phyloP scores from a whole-genome alignment of 2,888 invertebrate species.

The Drosophila mettleri region DNA sequence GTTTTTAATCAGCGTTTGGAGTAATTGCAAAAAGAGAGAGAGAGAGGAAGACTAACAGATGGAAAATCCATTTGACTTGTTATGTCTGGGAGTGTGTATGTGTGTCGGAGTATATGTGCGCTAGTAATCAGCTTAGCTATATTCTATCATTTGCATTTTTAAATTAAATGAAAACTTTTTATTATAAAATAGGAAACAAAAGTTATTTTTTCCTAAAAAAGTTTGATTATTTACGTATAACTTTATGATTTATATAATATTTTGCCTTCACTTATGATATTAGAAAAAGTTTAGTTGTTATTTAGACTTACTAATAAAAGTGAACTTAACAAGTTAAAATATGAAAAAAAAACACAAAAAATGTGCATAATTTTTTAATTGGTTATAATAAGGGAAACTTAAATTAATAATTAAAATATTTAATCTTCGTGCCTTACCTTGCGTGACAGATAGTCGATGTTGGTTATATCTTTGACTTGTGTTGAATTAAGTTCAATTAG shows the following conservation, averaged over 20 bases:
- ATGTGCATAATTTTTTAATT: no score
- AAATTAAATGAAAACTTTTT: conserved; percentile 19
- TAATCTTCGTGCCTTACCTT: no score
- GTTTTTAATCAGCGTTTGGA: conserved; percentile 70
- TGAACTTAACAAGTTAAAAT: no score
- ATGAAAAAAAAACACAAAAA: no score
- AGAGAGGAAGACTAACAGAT: conserved; percentile 16
- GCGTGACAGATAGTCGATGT: no score
- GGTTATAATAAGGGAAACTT: no score
- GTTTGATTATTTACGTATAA: no score
- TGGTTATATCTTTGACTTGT: background rate
- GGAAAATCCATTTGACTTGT: conserved; percentile 26
- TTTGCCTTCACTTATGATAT: no score
- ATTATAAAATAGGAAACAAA: background rate
- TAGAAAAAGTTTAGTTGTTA: no score
- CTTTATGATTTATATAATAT: no score
- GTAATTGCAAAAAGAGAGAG: conserved; percentile 63
- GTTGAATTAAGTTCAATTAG: conserved; percentile 13
- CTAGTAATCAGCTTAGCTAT: background rate
- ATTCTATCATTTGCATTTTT: conserved; percentile 21
- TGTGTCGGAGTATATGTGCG: background rate
- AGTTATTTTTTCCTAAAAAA: background rate
- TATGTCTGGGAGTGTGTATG: background rate
- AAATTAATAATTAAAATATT: background rate
- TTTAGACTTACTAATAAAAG: no score